Evolutionary conservation across 2,113 vertebrate species (phyloP).

Genomic region (Oxygymnocypris stewartii): DNA sequence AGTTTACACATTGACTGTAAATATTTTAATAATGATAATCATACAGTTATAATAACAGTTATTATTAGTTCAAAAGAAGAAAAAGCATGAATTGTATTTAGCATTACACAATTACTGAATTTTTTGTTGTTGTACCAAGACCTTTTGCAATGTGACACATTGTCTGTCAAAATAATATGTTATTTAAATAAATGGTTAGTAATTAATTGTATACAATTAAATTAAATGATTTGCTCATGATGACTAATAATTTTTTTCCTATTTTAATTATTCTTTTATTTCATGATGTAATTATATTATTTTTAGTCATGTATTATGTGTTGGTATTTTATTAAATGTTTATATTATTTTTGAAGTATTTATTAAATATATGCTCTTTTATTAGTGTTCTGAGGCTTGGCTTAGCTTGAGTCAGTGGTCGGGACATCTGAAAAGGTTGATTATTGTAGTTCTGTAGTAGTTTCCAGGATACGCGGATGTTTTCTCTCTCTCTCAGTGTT

Average conservation of each 20-base stretch:
- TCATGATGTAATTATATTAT: too few relatives aligned
- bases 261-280: too few relatives aligned
- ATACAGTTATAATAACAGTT: too few relatives aligned
- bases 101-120: too few relatives aligned
- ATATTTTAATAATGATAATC: too few relatives aligned
- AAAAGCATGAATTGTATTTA: too few relatives aligned
- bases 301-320: too few relatives aligned
- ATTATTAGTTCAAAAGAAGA: too few relatives aligned
- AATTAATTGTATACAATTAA: background rate
- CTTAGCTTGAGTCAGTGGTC: background rate
- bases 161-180: background rate
- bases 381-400: background rate
- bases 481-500: background rate
- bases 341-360: background rate
- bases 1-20: too few relatives aligned
- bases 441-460: background rate
- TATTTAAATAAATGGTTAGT: background rate
- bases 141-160: background rate
- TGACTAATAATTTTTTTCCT: too few relatives aligned
- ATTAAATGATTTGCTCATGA: too few relatives aligned
- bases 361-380: background rate
- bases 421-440: background rate
- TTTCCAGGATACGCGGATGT: constrained; percentile 21
- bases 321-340: background rate
- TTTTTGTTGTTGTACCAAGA: too few relatives aligned